Conservation (phyloP, 2,113 vertebrate genomes). For the Siniperca knerii region DNA sequence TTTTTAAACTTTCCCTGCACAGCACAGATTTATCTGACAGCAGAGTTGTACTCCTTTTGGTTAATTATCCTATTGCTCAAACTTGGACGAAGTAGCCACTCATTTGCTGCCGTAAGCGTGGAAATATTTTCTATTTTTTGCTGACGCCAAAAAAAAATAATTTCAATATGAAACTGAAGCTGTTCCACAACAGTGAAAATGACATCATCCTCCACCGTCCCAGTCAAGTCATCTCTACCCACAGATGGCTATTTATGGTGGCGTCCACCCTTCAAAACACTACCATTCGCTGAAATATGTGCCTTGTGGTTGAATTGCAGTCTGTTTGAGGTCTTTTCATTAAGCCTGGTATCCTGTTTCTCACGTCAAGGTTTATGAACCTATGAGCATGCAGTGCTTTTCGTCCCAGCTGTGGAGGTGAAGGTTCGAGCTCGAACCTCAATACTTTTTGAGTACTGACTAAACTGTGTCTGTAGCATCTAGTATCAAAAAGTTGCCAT, state of each 20-base stretch:
- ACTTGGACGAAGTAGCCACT: constrained; percentile 28
- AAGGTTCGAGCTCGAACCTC: background rate
- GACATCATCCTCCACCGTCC: constrained; percentile 55
- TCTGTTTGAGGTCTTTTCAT: constrained; percentile 54
- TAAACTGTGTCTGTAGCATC: background rate
- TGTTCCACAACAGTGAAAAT: constrained; percentile 51
- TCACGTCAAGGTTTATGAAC: constrained; percentile 38
- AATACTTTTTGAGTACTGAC: background rate
- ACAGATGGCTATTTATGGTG: constrained; percentile 62
- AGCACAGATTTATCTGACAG: background rate
- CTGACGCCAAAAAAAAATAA: constrained; percentile 15
- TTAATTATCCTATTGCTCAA: constrained; percentile 30
- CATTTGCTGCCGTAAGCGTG: constrained; percentile 36
- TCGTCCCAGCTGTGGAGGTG: constrained; percentile 4
- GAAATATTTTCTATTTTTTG: constrained; percentile 51
- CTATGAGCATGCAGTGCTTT: constrained; percentile 1
- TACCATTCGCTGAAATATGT: constrained; percentile 44
- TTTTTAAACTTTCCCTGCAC: background rate
- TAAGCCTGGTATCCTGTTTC: constrained; percentile 44
- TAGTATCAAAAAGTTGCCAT: background rate
- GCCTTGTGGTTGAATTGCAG: constrained; percentile 43
- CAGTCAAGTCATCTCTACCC: constrained; percentile 52
- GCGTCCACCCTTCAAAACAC: constrained; percentile 57
- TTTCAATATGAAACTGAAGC: constrained; percentile 16
- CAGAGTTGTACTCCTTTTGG: background rate